These are phyloP conservation scores for Tanytarsus gracilentus DNA, from an alignment of 2,888 invertebrate species.

Conservation along the genomic window DNA sequence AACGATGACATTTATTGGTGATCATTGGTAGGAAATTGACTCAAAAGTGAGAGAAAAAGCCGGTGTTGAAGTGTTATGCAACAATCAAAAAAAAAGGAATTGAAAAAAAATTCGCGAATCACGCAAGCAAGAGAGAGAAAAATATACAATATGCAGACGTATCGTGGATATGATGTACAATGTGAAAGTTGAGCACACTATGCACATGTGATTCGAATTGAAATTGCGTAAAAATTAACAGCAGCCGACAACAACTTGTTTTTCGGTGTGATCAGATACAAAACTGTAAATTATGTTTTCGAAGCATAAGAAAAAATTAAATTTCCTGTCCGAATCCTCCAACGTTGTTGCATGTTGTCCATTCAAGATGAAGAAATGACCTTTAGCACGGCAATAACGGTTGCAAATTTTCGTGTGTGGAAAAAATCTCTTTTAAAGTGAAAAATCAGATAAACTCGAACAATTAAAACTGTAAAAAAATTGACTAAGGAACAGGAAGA, in stretches of 20 bases:
- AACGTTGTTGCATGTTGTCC: neutral
- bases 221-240: constrained; percentile 6
- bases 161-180: neutral
- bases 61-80: neutral
- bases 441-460: neutral
- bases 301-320: constrained; percentile 24
- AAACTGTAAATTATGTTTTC: constrained; percentile 23
- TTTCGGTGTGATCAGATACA: no score
- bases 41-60: neutral
- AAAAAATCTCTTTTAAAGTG: neutral
- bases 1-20: neutral
- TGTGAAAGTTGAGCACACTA: neutral
- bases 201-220: neutral
- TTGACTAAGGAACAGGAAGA: no score
- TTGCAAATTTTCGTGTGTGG: neutral
- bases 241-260: no score
- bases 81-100: neutral
- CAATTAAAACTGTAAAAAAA: no score
- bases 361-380: constrained; percentile 18
- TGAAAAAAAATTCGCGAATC: constrained; percentile 13
- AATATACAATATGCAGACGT: neutral
- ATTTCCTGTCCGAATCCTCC: neutral
- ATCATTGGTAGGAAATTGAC: neutral
- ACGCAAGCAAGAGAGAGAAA: constrained; percentile 6
- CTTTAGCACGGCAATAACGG: neutral